Evolutionary conservation across 2,888 invertebrate genomes (phyloP).

Genomic region (Orthonychiurus folsomi): DNA sequence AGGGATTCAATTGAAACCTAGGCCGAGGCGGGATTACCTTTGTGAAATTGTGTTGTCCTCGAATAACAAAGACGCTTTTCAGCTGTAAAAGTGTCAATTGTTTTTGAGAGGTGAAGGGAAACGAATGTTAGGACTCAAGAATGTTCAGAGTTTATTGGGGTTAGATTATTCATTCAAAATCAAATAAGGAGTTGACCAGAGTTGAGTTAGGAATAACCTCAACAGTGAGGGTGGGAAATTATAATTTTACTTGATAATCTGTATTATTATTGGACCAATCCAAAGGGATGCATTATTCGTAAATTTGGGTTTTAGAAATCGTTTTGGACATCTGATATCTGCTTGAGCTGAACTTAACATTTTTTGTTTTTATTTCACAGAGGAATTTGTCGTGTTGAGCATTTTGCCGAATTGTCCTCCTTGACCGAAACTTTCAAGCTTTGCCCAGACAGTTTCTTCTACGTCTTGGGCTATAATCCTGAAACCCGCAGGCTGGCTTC

Average conservation of each 20-base stretch:
- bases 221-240: too few relatives aligned
- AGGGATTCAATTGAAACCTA: not conserved
- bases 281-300: too few relatives aligned
- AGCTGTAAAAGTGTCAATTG: not conserved
- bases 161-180: not conserved
- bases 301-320: too few relatives aligned
- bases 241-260: too few relatives aligned
- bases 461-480: slow-evolving; percentile 50
- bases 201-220: too few relatives aligned
- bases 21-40: not conserved
- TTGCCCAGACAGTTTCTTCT: slow-evolving; percentile 49
- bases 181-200: too few relatives aligned
- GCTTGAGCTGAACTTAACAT: too few relatives aligned
- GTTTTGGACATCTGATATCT: too few relatives aligned
- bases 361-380: too few relatives aligned
- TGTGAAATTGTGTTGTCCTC: not conserved
- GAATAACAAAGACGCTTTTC: not conserved
- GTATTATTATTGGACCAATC: too few relatives aligned
- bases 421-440: slow-evolving; percentile 46
- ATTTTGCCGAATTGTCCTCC: slow-evolving; percentile 48
- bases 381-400: slow-evolving; percentile 50
- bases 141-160: not conserved
- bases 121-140: not conserved
- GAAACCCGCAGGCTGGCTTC: slow-evolving; percentile 46
- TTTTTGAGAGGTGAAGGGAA: not conserved